A percentile compares a stretch with the other conserved stretches of the same genome.
Evolutionary conservation across 2,113 vertebrate species (phyloP).

Genomic region (Hystrix brachyura): DNA sequence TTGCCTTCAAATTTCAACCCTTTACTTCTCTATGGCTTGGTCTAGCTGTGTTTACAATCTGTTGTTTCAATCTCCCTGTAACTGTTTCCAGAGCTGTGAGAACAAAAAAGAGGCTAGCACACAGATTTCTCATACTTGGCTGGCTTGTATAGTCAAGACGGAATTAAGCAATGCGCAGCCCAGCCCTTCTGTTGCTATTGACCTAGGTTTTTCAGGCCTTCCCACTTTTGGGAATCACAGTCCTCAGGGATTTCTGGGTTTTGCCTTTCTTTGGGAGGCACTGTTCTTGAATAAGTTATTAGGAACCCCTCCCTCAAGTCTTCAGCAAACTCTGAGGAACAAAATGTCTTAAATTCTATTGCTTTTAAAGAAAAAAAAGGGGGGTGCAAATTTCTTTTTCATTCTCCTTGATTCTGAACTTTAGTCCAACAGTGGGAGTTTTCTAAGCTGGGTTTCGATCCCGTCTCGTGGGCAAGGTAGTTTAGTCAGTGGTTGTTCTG

Average conservation of each 20-base stretch:
- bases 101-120: neutral
- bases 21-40: neutral
- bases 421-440: neutral
- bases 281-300: neutral
- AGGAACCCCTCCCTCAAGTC: neutral
- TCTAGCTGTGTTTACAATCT: constrained; percentile 41
- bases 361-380: neutral
- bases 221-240: neutral
- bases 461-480: neutral
- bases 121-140: constrained; percentile 15
- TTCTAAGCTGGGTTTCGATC: neutral
- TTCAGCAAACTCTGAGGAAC: neutral
- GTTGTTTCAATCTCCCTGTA: neutral
- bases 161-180: neutral
- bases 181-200: neutral
- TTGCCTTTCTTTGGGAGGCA: neutral
- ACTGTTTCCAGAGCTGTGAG: constrained; percentile 23
- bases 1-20: neutral
- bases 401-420: neutral
- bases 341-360: neutral
- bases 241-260: neutral
- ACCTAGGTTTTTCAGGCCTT: neutral
- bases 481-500: constrained; percentile 44
- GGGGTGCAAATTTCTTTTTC: neutral
- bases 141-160: neutral